phyloP scores from a whole-genome alignment of 2,797 vertebrate genomes.

The Meriones psammophilus region DNA sequence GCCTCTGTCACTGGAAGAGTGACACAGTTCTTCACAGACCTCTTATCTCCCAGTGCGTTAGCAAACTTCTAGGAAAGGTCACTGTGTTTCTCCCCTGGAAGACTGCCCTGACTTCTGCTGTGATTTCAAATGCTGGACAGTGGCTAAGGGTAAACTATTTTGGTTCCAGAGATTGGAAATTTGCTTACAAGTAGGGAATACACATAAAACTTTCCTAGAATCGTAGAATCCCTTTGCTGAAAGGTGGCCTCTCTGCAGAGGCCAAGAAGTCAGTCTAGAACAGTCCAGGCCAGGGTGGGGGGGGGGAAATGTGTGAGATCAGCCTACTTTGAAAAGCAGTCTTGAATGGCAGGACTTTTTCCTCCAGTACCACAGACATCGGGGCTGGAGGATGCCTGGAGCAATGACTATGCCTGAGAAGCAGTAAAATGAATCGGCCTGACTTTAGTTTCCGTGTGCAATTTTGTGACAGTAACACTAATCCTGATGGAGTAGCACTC shows the following conservation, averaged over 20 bases:
- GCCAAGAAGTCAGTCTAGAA: neutral
- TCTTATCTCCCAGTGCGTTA: neutral
- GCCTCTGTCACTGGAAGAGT: neutral
- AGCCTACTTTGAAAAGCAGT: neutral
- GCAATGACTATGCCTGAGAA: neutral
- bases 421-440: neutral
- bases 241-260: neutral
- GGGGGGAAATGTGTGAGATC: rapidly evolving
- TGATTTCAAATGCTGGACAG: neutral
- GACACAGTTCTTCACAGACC: neutral
- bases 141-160: neutral
- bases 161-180: neutral
- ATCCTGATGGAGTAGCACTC: neutral
- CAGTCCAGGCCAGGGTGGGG: too few species aligned
- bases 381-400: neutral
- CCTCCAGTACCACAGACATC: neutral
- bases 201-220: neutral
- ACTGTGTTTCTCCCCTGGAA: neutral
- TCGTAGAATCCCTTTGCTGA: neutral
- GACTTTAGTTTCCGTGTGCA: neutral
- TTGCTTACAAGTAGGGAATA: neutral
- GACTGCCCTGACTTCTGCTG: neutral
- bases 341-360: neutral
- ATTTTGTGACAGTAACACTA: neutral
- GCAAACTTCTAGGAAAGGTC: neutral